Base-by-base conservation (phyloP, 2,888 invertebrate species). In the Lymantria monacha region DNA sequence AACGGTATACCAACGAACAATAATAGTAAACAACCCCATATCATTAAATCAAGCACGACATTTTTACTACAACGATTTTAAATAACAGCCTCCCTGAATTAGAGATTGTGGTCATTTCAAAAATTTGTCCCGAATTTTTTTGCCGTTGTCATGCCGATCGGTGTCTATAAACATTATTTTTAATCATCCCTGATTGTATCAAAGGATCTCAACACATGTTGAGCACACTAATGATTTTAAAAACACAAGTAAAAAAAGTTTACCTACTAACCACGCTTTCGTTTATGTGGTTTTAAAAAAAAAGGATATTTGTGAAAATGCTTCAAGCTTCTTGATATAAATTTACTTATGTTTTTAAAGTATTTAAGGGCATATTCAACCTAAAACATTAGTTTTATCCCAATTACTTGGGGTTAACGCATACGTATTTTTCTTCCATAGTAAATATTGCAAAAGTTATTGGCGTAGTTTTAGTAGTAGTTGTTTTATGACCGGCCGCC, bases 161-260 rank as follows among this genome's bases (percentile, higher is more conserved):
- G 59, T 55, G 67, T 48, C 66, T 68, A 82, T 82, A 83, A 85
- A 87, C 79, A 82, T 77, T 70, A 72, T 74, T 76, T 81, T 83
- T 85, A 81, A 85, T 84, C 58, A 15, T 60, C 60, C 69, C 60
- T 55, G 87, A 88, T 87, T 5, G 67, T 81, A 88, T 87, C 88
- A 69, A 74, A 64, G 49, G 43, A 53, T 44, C 41, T 15, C 53
- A 74, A 87, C 88, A 88, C 82, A 87, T 87, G 87, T 87, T 83
- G 74, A 61, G 78, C 70, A 76, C 74, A 69, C 83, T 85, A 87
- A 87, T 87, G 82, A 85, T 76, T 76, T 42, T 74, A 70, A 66
- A 78, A 74, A 65, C 52, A 54, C 50, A 49, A 41, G 59, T 68
- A 76, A 81, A 83, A 67, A 66, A 57, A 45, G 12, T 52, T 59